Evolutionary conservation across 2,888 invertebrate species (phyloP), one percentile per base, ranked within the genome.

Genomic region (Cyrtodaria siliqua): DNA sequence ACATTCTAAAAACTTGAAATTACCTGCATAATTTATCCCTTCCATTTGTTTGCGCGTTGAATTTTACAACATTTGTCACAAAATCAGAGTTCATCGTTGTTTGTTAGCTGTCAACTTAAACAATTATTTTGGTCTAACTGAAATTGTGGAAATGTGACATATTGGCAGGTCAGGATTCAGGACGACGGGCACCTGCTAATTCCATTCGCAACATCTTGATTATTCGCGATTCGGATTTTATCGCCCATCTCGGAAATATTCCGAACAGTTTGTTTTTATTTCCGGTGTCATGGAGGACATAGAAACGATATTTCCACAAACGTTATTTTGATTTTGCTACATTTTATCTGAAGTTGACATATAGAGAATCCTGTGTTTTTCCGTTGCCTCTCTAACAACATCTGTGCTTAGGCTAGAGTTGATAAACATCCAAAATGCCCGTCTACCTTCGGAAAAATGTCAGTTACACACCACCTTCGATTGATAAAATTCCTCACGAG

Each of bases 11-110:
- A n/a, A n/a, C n/a, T n/a, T n/a, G n/a, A n/a, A n/a, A n/a, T 52
- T 81, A 90, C 90, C 90, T 86, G 84, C 87, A 89, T 18, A 89
- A 42, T 66, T 90, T 90, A 66, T 91, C 91, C 63, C 90, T 87
- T 20, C 90, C 90, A 77, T 86, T 86, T 47, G 90, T 87, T 49
- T 86, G 87, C 4, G 86, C 79, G 63, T 89, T 89, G 69, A 89
- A 90, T 69, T 90, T 90, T 16, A 90, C 85, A n/a, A 90, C 69
- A 26, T 83, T 81, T 20, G 80, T 62, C 12, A 87, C 79, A 38
- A 89, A 49, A 59, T 88, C 89, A 47, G 69, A 42, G 23, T 69
- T 72, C 79, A 80, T 80, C 6, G 12, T 33, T 33, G 33, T 8
- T 33, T 4, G 4, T 33, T 4, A 33, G 4, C 33, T 8, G 33